phyloP scores from a whole-genome alignment of 2,797 vertebrate species.

The Melanotaenia parkinsoni region DNA sequence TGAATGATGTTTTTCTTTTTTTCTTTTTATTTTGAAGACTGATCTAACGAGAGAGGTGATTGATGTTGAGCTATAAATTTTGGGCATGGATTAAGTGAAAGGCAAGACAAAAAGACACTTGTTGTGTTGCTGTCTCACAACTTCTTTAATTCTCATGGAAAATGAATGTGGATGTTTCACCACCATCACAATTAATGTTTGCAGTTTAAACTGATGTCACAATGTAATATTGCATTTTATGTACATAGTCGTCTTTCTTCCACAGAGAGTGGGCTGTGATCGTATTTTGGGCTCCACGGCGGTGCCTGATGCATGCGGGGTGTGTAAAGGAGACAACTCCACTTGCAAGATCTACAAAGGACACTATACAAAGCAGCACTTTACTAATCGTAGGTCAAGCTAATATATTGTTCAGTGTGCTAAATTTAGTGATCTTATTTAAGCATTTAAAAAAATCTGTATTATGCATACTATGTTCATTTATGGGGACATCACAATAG shows the following conservation, averaged over 20 bases:
- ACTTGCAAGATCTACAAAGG: slow-evolving; percentile 87
- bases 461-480: background rate
- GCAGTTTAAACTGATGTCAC: slow-evolving; percentile 16
- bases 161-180: slow-evolving; percentile 23
- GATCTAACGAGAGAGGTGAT: slow-evolving; percentile 31
- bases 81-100: slow-evolving; percentile 2
- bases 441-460: background rate
- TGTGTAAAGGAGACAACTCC: slow-evolving; percentile 90
- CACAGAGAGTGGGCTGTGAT: slow-evolving; percentile 90
- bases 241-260: slow-evolving; percentile 35
- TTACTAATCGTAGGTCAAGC: slow-evolving; percentile 84
- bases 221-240: slow-evolving; percentile 30
- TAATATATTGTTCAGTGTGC: background rate
- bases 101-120: slow-evolving; percentile 15
- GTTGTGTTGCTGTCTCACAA: slow-evolving; percentile 9
- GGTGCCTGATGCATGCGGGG: slow-evolving; percentile 85
- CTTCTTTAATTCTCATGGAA: slow-evolving; percentile 19
- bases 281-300: slow-evolving; percentile 86
- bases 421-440: background rate
- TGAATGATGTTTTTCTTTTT: background rate
- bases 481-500: background rate
- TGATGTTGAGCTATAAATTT: slow-evolving; percentile 32
- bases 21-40: slow-evolving; percentile 6
- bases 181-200: slow-evolving; percentile 12
- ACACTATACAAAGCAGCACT: slow-evolving; percentile 87